A percentile compares a stretch with the other conserved stretches of the same genome.
Conservation (phyloP, 2,113 vertebrate genomes). For the Thryonomys swinderianus region DNA sequence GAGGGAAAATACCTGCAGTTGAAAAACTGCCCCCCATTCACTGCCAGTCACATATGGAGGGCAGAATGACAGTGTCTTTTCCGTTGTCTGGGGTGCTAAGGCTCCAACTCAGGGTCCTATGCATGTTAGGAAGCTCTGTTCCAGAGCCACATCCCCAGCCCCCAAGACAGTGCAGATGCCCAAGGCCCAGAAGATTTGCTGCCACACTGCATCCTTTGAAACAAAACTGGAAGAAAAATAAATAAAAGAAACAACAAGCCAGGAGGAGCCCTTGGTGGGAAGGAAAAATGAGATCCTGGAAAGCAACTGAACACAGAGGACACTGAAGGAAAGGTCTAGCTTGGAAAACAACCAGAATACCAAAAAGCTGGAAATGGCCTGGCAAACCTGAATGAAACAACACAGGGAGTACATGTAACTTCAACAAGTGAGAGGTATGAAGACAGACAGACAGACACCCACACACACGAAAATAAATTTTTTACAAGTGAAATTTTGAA, state of each 20-base stretch:
- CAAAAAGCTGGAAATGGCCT: not conserved
- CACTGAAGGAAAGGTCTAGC: not conserved
- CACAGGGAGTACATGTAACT: not conserved
- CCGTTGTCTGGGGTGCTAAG: not conserved
- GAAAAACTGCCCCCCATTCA: constrained; percentile 12
- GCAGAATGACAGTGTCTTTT: not conserved
- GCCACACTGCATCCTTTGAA: not conserved
- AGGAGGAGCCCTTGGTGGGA: not conserved
- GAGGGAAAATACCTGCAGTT: not conserved
- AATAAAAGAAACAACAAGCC: not conserved
- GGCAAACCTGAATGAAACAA: not conserved
- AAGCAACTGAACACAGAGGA: not conserved
- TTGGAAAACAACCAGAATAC: not conserved
- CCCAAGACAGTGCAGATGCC: not conserved
- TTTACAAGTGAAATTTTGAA: too few relatives aligned
- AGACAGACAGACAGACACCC: not conserved
- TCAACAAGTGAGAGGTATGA: not conserved
- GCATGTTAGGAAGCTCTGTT: not conserved
- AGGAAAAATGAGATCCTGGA: not conserved
- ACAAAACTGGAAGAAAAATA: not conserved
- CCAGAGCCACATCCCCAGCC: not conserved
- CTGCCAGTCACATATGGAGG: not conserved
- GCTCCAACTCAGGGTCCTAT: not conserved
- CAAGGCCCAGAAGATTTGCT: not conserved
- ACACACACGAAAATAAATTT: too few relatives aligned